Base-by-base conservation (phyloP, 2,113 vertebrate species). In the Platichthys stellatus region DNA sequence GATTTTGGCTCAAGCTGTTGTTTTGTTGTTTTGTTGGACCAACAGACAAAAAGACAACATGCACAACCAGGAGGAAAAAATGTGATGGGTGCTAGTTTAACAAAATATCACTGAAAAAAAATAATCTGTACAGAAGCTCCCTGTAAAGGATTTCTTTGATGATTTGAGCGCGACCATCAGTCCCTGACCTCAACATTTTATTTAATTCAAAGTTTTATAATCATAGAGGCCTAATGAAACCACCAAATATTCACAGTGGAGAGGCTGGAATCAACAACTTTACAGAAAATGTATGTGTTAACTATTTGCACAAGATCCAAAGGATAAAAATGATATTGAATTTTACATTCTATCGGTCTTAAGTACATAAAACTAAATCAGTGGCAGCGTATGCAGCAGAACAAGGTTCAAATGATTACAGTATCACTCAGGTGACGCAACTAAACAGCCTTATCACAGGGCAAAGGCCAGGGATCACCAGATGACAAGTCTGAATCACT, bases 331-430 rank as follows among this genome's bases (percentile, higher is more conserved):
- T 31, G 1, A 31, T 31, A 31, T 31, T 31, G 31, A 31, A 31
- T 31, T 31, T 31, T 7, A 31, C 31, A 31, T 31, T 80, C 20
- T 2, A 11, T 0, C 3, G 11, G 8, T 4, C 51, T 51, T 35
- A 7, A 62, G 6, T n/a, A 57, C 3, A 26, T 23, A 75, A 43
- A 72, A 12, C 40, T 40, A 12, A 26, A 69, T 21, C 65, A 62
- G 11, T 70, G 49, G 63, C 51, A 71, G 63, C 0, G 8, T 23
- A 54, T 45, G 69, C 60, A 63, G 83, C 57, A 63, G 83, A 88
- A 43, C 89, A 90, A 90, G 82, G 88, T 88, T 90, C 84, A 82
- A 64, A 67, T 45, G 80, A 91, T 83, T 86, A 89, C 72, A 72
- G 75, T 84, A 86, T 87, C 81, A 81, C 69, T 86, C 10, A 74